Conservation (phyloP, 2,888 invertebrate species). For the Rhyacophila evoluta region DNA sequence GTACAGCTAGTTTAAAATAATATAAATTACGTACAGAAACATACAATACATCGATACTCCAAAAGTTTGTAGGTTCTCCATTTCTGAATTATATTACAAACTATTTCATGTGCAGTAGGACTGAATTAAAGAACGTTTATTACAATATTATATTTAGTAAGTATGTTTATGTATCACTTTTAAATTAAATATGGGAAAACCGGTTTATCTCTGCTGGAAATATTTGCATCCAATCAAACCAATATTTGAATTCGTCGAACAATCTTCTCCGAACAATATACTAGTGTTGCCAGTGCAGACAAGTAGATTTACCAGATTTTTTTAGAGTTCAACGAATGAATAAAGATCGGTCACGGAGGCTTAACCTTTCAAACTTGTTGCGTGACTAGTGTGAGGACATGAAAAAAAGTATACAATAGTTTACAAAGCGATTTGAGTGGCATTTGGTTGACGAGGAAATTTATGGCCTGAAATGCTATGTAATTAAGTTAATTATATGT, state of each 20-base stretch:
- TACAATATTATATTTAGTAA: too few species aligned
- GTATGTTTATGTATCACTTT: too few species aligned
- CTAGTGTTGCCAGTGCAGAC: neutral
- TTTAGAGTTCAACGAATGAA: neutral
- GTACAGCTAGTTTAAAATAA: too few species aligned
- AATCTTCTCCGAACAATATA: neutral
- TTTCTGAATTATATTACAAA: too few species aligned
- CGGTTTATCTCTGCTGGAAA: neutral
- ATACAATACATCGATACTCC: too few species aligned
- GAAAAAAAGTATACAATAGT: neutral
- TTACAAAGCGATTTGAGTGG: neutral
- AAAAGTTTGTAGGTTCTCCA: too few species aligned
- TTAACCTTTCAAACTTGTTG: neutral
- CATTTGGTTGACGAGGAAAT: neutral
- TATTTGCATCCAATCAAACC: neutral
- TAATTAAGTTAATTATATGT: constrained; percentile 5
- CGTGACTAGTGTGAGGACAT: neutral
- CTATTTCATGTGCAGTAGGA: too few species aligned
- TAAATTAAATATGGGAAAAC: too few species aligned
- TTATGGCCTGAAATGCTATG: constrained; percentile 4
- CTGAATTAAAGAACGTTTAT: too few species aligned
- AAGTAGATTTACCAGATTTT: neutral
- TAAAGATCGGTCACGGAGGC: neutral
- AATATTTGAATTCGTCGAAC: neutral
- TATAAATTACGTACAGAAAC: too few species aligned